Evolutionary conservation across 2,888 invertebrate species (phyloP).

Genomic region (Laspeyria flexula): DNA sequence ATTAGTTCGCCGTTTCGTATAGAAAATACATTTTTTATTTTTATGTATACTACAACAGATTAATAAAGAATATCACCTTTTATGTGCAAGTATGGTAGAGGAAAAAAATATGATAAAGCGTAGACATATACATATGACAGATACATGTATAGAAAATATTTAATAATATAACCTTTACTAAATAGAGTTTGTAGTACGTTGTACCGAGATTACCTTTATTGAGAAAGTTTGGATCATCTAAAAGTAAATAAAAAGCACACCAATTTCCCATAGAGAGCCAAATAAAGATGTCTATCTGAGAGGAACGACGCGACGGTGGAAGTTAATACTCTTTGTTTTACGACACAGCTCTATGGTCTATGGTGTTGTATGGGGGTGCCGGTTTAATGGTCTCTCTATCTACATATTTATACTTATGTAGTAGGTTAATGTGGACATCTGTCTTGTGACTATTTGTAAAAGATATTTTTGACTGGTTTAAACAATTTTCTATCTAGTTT

Average conservation of each 20-base stretch:
- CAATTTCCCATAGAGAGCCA: conserved; percentile 8
- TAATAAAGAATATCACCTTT: too few species aligned
- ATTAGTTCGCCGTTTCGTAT: too few species aligned
- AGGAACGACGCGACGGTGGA: conserved; percentile 20
- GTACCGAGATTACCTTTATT: conserved; percentile 1
- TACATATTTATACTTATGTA: conserved; percentile 5
- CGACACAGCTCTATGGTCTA: conserved; percentile 30
- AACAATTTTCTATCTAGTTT: background rate
- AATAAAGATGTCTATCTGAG: conserved; percentile 32
- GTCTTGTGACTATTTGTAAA: conserved; percentile 4
- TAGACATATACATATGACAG: too few species aligned
- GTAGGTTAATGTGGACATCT: conserved; percentile 14
- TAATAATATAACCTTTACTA: too few species aligned
- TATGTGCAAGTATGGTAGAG: too few species aligned
- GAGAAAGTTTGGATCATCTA: conserved; percentile 13
- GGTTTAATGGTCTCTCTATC: too few species aligned
- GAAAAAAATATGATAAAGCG: too few species aligned
- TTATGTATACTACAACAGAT: too few species aligned
- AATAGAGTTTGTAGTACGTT: too few species aligned
- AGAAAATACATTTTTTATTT: too few species aligned
- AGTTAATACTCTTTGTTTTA: conserved; percentile 58
- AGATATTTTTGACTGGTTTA: background rate
- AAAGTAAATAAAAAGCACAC: conserved; percentile 18
- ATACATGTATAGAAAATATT: too few species aligned
- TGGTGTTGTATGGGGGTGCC: conserved; percentile 36